Conservation (phyloP, 2,113 vertebrate species). For the Prinia subflava region DNA sequence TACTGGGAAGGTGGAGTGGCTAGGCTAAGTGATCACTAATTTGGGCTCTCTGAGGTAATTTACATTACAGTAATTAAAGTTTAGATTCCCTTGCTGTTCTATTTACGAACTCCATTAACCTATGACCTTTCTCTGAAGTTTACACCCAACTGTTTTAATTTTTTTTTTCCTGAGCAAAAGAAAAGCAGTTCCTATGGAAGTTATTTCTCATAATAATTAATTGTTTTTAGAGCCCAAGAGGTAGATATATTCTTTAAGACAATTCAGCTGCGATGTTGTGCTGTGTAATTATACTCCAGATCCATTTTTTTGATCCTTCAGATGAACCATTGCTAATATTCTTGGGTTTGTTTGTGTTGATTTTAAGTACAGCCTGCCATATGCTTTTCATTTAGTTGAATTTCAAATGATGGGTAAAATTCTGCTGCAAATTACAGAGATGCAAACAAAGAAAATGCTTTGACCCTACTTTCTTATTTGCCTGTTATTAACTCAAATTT, state of each 20-base stretch:
- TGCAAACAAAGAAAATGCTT: not conserved
- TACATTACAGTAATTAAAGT: slow-evolving; percentile 53
- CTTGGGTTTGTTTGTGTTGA: slow-evolving; percentile 20
- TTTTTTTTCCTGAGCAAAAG: slow-evolving; percentile 10
- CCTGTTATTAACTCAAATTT: not conserved
- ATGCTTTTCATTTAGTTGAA: not conserved
- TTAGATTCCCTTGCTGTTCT: slow-evolving; percentile 49
- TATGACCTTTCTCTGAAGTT: slow-evolving; percentile 46
- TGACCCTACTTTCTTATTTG: not conserved
- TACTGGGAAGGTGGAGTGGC: slow-evolving; percentile 16
- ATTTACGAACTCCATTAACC: slow-evolving; percentile 55
- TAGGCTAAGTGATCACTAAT: slow-evolving; percentile 51
- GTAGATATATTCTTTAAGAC: not conserved
- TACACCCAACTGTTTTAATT: slow-evolving; percentile 16
- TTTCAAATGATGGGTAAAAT: slow-evolving; percentile 17
- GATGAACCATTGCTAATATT: slow-evolving; percentile 11
- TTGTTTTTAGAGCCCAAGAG: not conserved
- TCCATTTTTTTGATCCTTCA: not conserved
- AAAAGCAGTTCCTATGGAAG: slow-evolving; percentile 23
- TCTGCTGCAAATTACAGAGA: not conserved
- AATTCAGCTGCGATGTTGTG: not conserved
- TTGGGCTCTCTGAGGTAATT: slow-evolving; percentile 52
- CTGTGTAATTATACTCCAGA: not conserved
- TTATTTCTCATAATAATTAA: slow-evolving; percentile 39
- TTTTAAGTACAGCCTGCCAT: slow-evolving; percentile 13